Base-by-base conservation (phyloP, 2,113 vertebrate species). In the Camelus dromedarius region DNA sequence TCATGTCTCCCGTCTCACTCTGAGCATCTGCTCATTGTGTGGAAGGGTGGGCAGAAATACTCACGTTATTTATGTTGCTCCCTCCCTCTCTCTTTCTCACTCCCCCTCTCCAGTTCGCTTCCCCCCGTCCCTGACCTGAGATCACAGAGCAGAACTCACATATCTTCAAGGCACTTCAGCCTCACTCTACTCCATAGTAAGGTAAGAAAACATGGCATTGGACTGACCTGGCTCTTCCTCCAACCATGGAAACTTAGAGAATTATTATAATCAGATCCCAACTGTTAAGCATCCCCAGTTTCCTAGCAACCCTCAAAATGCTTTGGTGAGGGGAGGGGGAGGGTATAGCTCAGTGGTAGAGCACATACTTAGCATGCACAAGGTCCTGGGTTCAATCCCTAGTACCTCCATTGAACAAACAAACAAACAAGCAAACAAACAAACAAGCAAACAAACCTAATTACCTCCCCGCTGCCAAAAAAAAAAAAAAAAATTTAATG, bases 241-340 rank as follows among this genome's bases (percentile, higher is more conserved):
- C 77, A 77, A 67, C 73, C 93, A 56, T 32, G 79, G 77, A 93
- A 97, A 97, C 92, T 95, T 91, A 93, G 77, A 95, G 72, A 88
- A 96, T 88, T 86, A 91, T 86, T 85, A 80, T 89, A 85, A 96
- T 93, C 92, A 92, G 82, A 96, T 97, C 96, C 84, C 91, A 95
- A 93, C 85, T 80, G 96, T 94, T 97, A 75, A 96, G 92, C 93
- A 95, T 97, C 93, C 72, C 83, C 35, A 1, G 97, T 97, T 92
- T 97, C 97, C 96, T 98, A 98, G 97, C 97, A 98, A 98, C 97
- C 89, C 86, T 95, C 58, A 11, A 93, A 92, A 95, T 1, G 70
- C 93, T 93, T 77, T 91, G 91, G 97, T 69, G 89, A 94, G 95
- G 73, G 86, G 42, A 42, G 38, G 38, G 4, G 38, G 38, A 42